Conservation (phyloP, 2,888 invertebrate genomes). For the Drosophila kokeensis region DNA sequence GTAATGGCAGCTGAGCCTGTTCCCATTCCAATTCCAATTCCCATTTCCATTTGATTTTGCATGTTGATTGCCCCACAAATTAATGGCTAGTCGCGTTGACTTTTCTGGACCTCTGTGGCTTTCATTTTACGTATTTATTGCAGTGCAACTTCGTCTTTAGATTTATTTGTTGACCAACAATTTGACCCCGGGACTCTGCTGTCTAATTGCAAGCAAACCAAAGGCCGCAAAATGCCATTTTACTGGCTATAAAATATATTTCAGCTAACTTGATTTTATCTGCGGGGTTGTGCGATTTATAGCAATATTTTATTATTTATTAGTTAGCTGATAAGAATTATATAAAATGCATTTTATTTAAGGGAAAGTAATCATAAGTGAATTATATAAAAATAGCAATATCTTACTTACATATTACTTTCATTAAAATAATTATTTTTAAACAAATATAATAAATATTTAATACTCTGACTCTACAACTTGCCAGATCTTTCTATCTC, state of each 20-base stretch:
- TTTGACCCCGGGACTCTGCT: constrained; percentile 21
- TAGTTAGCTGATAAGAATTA: constrained; percentile 9
- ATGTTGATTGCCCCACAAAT: constrained; percentile 66
- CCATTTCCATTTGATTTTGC: constrained; percentile 56
- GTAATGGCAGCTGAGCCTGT: background rate
- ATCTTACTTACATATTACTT: background rate
- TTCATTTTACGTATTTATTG: constrained; percentile 32
- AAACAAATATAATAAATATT: background rate
- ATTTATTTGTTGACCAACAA: constrained; percentile 10
- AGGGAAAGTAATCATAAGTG: background rate
- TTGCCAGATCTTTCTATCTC: background rate
- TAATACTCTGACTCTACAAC: background rate
- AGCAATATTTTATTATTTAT: constrained; percentile 28
- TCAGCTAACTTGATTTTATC: background rate
- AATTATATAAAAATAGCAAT: background rate
- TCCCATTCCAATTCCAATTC: constrained; percentile 11
- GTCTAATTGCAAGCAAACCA: constrained; percentile 46
- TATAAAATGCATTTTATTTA: background rate
- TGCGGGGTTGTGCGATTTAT: background rate
- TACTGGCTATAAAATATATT: background rate
- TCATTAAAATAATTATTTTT: background rate
- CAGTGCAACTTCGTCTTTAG: background rate
- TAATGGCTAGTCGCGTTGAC: constrained; percentile 60
- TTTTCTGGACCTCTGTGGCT: constrained; percentile 37
- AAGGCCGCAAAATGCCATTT: constrained; percentile 34